phyloP scores from a whole-genome alignment of 2,113 vertebrate species.

The Callocephalon fimbriatum region DNA sequence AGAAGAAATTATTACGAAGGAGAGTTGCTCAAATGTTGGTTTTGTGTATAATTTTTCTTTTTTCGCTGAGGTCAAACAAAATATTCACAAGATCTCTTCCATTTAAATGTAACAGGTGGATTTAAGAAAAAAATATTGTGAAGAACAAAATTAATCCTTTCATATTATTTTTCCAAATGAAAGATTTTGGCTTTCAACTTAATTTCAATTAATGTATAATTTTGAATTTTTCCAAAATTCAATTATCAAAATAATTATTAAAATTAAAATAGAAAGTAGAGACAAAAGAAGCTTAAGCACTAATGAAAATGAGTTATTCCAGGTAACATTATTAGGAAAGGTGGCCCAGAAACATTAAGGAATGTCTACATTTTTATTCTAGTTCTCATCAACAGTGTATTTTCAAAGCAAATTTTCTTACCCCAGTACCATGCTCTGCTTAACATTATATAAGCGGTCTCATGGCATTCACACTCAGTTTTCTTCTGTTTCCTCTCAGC shows the following conservation, averaged over 20 bases:
- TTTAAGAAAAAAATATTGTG: not conserved
- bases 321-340: not conserved
- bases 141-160: not conserved
- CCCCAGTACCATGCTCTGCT: not conserved
- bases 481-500: not conserved
- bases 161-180: not conserved
- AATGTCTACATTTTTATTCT: not conserved
- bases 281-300: accelerated
- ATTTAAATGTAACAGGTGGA: not conserved
- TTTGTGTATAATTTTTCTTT: not conserved
- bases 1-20: not conserved
- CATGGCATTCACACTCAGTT: accelerated
- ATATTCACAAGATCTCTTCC: not conserved
- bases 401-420: not conserved
- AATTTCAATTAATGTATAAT: not conserved
- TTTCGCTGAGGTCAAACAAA: not conserved
- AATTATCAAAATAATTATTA: not conserved
- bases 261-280: not conserved
- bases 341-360: not conserved
- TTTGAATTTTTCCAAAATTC: not conserved
- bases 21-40: not conserved
- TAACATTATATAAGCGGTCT: not conserved
- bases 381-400: accelerated
- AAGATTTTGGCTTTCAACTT: not conserved
- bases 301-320: not conserved